Percentiles rank a stretch among this genome's conserved stretches.
These are phyloP conservation scores for Tarsius wallacei DNA, from an alignment of 2,797 vertebrate genomes.

Conservation along the genomic window DNA sequence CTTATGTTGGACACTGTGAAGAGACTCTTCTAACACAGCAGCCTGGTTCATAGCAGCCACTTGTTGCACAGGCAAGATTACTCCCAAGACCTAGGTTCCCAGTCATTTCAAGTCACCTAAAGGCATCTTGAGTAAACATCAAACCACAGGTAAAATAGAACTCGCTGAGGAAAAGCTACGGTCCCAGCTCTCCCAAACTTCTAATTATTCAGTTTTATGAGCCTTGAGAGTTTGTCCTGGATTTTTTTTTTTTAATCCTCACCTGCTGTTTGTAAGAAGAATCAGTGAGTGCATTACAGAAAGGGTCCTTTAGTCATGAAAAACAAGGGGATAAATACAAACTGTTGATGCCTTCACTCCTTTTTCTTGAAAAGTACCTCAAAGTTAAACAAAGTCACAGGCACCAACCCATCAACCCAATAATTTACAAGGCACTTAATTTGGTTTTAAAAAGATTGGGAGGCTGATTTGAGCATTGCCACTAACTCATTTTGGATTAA, in stretches of 20 bases:
- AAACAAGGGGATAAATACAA: slow-evolving; percentile 57
- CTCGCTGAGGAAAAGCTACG: background rate
- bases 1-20: background rate
- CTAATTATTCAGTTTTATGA: background rate
- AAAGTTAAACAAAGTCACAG: slow-evolving; percentile 36
- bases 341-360: background rate
- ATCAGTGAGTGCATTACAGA: background rate
- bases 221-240: background rate
- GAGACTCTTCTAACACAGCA: background rate
- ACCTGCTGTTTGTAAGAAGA: background rate
- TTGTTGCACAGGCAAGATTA: background rate
- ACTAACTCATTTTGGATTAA: background rate
- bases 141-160: background rate
- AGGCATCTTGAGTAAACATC: background rate
- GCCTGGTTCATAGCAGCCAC: background rate
- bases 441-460: background rate
- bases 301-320: slow-evolving; percentile 7
- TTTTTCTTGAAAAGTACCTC: slow-evolving; percentile 36
- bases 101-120: background rate
- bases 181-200: background rate
- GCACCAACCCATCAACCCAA: background rate
- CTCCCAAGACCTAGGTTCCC: background rate
- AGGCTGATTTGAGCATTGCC: background rate
- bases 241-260: background rate
- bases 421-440: slow-evolving; percentile 11